These are phyloP conservation scores for Pogonocichla stellata DNA, from an alignment of 2,113 vertebrate genomes.

Conservation along the genomic window DNA sequence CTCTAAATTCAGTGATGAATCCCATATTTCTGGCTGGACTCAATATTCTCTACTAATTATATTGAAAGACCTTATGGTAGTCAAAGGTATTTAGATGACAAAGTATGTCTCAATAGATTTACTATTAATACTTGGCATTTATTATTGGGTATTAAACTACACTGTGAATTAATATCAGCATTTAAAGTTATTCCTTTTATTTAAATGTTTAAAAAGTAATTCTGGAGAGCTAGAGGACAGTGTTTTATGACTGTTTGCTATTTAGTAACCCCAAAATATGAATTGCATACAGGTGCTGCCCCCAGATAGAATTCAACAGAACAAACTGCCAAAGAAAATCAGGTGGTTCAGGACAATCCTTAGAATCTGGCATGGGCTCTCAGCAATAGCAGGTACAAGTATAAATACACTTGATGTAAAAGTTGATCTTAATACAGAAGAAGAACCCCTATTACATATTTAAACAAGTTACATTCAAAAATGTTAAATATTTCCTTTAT, in stretches of 20 bases:
- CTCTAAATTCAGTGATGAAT: slow-evolving; percentile 85
- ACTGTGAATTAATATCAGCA: neutral
- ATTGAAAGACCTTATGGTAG: slow-evolving; percentile 69
- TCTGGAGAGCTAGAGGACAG: neutral
- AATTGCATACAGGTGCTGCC: neutral
- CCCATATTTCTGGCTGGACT: slow-evolving; percentile 77
- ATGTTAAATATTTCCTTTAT: neutral
- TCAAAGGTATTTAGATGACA: slow-evolving; percentile 62
- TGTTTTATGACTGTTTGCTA: neutral
- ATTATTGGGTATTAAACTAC: slow-evolving; percentile 17
- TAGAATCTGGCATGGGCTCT: neutral
- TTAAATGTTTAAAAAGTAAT: neutral
- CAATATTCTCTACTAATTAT: slow-evolving; percentile 82
- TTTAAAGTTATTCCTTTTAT: neutral
- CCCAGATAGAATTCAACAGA: neutral
- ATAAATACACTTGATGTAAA: neutral
- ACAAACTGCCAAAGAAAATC: neutral
- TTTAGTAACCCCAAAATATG: neutral
- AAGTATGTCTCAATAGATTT: slow-evolving; percentile 56
- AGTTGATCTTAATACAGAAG: neutral
- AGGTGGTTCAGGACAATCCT: neutral
- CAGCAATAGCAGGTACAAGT: neutral
- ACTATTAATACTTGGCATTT: slow-evolving; percentile 55
- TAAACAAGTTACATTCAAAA: neutral
- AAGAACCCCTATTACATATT: accelerated